These are phyloP conservation scores for Periphyllus acericola DNA, from an alignment of 2,888 invertebrate genomes.

Conservation along the genomic window DNA sequence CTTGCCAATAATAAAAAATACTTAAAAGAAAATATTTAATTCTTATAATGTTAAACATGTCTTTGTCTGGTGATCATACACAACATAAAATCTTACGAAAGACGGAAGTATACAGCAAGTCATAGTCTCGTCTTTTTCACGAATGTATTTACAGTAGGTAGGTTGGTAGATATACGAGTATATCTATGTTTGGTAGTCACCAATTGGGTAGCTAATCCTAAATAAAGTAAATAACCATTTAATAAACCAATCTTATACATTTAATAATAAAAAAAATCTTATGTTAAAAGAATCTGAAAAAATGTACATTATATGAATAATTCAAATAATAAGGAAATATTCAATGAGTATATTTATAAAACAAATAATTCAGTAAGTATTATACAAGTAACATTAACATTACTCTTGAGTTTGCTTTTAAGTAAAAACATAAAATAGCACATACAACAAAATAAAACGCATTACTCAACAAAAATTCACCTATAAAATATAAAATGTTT, in stretches of 20 bases:
- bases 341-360: too few relatives aligned
- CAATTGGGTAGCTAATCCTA: background rate
- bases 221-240: background rate
- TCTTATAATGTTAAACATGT: background rate
- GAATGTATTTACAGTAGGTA: background rate
- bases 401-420: too few relatives aligned
- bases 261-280: too few relatives aligned
- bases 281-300: too few relatives aligned
- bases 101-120: slow-evolving; percentile 24
- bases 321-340: too few relatives aligned
- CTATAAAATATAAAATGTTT: too few relatives aligned
- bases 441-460: too few relatives aligned
- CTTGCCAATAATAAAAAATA: slow-evolving; percentile 32
- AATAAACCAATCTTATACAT: background rate
- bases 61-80: slow-evolving; percentile 6
- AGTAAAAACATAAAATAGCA: too few relatives aligned
- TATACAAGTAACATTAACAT: too few relatives aligned
- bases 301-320: too few relatives aligned
- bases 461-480: too few relatives aligned
- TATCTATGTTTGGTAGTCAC: background rate
- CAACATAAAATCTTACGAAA: background rate
- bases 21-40: slow-evolving; percentile 8
- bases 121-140: background rate
- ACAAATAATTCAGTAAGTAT: too few relatives aligned
- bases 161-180: background rate